phyloP scores from a whole-genome alignment of 2,113 vertebrate genomes.

The Chaenocephalus aceratus region DNA sequence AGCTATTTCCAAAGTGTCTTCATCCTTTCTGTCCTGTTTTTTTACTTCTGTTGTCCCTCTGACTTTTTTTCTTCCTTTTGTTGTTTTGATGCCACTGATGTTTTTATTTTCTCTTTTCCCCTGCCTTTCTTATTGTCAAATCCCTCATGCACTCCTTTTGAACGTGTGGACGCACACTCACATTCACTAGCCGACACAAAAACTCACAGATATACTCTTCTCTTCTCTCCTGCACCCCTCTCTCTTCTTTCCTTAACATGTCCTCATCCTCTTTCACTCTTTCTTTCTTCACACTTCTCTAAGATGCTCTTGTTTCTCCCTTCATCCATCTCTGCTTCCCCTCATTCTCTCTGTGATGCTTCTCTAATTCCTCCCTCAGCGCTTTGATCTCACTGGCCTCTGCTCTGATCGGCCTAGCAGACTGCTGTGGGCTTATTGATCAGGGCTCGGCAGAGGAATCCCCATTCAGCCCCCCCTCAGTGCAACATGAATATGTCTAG shows the following conservation, averaged over 20 bases:
- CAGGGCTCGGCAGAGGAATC: conserved; percentile 40
- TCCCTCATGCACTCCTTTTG: conserved; percentile 55
- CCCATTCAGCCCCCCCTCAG: conserved; percentile 17
- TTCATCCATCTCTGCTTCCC: not conserved
- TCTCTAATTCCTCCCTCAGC: not conserved
- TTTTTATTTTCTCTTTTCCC: conserved; percentile 42
- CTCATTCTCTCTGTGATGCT: conserved; percentile 2
- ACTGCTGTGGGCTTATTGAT: conserved; percentile 43
- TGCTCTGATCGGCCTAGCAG: conserved; percentile 11
- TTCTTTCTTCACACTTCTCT: conserved; percentile 23
- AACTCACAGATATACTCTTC: conserved; percentile 9
- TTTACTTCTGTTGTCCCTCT: conserved; percentile 37
- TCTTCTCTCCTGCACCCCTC: conserved; percentile 1
- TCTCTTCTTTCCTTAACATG: conserved; percentile 31
- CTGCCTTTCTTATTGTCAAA: conserved; percentile 60
- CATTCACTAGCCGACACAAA: conserved; percentile 34
- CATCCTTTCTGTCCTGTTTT: conserved; percentile 22
- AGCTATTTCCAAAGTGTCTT: conserved; percentile 45
- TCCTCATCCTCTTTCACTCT: not conserved
- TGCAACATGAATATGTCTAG: conserved; percentile 14
- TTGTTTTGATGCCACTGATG: conserved; percentile 63
- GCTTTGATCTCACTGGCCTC: conserved; percentile 25
- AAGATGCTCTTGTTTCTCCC: conserved; percentile 2
- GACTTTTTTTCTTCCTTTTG: conserved; percentile 51
- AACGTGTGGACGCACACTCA: conserved; percentile 33